Evolutionary conservation across 2,888 invertebrate genomes (phyloP), one percentile per base, ranked within the genome.

Genomic region (Baccha elongata): DNA sequence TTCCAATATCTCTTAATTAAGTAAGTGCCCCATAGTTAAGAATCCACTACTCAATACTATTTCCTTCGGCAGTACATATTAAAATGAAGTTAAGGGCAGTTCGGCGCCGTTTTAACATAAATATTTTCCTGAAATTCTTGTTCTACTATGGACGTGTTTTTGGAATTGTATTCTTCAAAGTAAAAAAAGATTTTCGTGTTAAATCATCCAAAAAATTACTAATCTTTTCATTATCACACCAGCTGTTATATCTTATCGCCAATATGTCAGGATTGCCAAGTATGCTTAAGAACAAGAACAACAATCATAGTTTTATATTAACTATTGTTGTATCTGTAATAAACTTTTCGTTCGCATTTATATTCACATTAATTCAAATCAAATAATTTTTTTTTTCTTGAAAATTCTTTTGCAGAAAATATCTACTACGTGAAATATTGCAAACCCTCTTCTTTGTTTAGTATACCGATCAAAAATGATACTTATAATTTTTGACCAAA

Each of bases 121-220:
- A 32, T n/a, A n/a, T n/a, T n/a, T n/a, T n/a, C n/a, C n/a, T 40
- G 3, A 55, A 55, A 40, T 10, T 23, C 21, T 40, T 55, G 37
- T 55, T 23, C 55, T 40, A 10, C 10, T 55, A 55, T 1, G 55
- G 55, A 3, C 10, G 23, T 1, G 2, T 55, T 13, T 55, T 55
- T 11, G 55, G 55, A 10, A 10, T 55, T 10, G 15, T 55, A 13
- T 10, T 10, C 6, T 55, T 55, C 4, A 40, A 13, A 2, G 13
- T 55, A 1, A 40, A 0, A 1, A 10, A 21, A 1, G 0, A 15
- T 23, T 40, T 40, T 1, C 23, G 6, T 15, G 23, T 23, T 2
- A 4, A 40, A 11, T 15, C 15, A 2, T 55, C 37, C 10, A 4
- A 1, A 23, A 55, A 21, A 55, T 0, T 23, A 1, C 35, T 55